Evolutionary conservation across 35 echinoderm and acorn worm genomes (phyloP).

Genomic region (Apostichopus californicus): DNA sequence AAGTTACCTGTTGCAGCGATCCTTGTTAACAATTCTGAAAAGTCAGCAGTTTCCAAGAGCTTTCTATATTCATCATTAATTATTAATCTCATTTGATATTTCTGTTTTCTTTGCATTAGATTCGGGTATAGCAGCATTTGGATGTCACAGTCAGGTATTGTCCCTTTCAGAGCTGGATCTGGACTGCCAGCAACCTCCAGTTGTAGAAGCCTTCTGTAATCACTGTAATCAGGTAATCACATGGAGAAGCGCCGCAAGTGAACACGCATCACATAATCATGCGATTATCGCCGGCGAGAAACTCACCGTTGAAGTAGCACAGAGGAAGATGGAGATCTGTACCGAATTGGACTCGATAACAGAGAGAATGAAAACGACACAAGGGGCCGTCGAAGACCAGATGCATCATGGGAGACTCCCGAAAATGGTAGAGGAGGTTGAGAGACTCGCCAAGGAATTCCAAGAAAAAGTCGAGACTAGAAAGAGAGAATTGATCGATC

Average conservation of each 20-base stretch:
- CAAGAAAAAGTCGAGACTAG: slow-evolving; percentile 26
- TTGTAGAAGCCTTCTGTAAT: slow-evolving; percentile 31
- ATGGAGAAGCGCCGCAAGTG: slow-evolving; percentile 7
- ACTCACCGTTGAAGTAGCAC: not conserved
- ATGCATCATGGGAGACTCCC: not conserved
- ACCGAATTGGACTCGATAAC: not conserved
- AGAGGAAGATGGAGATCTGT: not conserved
- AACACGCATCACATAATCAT: slow-evolving; percentile 38
- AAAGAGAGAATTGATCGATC: slow-evolving; percentile 16
- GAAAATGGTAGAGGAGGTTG: slow-evolving; percentile 3
- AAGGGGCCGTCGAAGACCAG: not conserved
- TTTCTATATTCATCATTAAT: too few species aligned
- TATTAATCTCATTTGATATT: too few species aligned
- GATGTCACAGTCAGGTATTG: not conserved
- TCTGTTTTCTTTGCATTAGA: not conserved
- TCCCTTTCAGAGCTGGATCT: not conserved
- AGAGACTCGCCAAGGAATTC: slow-evolving; percentile 14
- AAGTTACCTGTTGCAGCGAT: too few species aligned
- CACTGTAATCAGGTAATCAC: slow-evolving; percentile 16
- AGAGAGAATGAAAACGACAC: not conserved
- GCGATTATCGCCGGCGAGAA: slow-evolving; percentile 8
- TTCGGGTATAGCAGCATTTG: slow-evolving; percentile 38
- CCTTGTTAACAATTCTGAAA: too few species aligned
- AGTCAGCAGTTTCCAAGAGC: too few species aligned
- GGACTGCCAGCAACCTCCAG: not conserved